phyloP scores from a whole-genome alignment of 2,888 invertebrate species.

The Sthenelais limicola region DNA sequence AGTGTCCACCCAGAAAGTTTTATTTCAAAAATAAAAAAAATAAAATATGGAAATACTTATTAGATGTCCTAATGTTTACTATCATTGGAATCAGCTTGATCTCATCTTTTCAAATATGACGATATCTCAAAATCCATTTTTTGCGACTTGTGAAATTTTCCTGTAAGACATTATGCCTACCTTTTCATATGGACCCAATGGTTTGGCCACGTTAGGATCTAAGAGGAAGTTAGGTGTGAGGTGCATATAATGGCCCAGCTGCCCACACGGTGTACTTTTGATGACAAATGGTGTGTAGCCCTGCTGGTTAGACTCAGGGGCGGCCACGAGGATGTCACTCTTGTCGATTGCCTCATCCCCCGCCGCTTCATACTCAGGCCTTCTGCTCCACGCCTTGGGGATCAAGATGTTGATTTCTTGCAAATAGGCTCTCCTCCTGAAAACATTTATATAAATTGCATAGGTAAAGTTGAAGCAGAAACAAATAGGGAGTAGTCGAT shows the following conservation, averaged over 20 bases:
- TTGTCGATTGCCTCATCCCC: conserved; percentile 54
- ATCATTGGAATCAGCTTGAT: no score
- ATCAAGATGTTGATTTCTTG: conserved; percentile 77
- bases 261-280: conserved; percentile 60
- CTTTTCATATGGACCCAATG: conserved; percentile 16
- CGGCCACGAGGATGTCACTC: conserved; percentile 76
- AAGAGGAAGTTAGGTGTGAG: conserved; percentile 59
- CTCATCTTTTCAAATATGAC: no score
- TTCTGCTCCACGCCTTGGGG: conserved; percentile 76
- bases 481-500: no score
- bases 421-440: conserved; percentile 70
- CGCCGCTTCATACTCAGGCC: conserved; percentile 41
- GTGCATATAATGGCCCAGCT: conserved; percentile 58
- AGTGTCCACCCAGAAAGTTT: no score
- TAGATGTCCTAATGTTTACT: no score
- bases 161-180: no score
- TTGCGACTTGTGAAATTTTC: no score
- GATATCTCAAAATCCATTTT: no score
- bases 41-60: no score
- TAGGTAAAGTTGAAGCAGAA: no score
- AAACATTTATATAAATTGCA: conserved; percentile 1
- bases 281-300: conserved; percentile 53
- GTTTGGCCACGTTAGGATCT: conserved; percentile 42
- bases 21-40: no score
- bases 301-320: conserved; percentile 62